These are phyloP conservation scores for Alsophila aescularia DNA, from an alignment of 2,888 invertebrate species.

Conservation along the genomic window DNA sequence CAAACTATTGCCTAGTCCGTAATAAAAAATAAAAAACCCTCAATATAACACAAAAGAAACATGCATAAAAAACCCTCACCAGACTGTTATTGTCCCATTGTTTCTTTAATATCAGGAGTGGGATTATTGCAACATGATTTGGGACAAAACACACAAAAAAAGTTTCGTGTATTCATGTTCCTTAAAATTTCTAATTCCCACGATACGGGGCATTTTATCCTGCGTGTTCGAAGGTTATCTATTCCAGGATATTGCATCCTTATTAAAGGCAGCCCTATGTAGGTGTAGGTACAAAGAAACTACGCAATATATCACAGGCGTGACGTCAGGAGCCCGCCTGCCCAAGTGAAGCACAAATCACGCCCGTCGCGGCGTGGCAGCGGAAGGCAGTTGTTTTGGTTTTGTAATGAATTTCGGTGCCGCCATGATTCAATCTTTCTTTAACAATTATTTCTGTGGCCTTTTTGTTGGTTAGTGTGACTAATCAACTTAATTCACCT, in stretches of 20 bases:
- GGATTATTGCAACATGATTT: too few relatives aligned
- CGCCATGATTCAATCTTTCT: slow-evolving; percentile 39
- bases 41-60: too few relatives aligned
- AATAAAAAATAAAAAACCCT: too few relatives aligned
- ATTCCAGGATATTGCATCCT: background rate
- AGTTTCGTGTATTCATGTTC: too few relatives aligned
- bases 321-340: slow-evolving; percentile 35
- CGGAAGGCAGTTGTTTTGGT: slow-evolving; percentile 39
- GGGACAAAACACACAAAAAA: too few relatives aligned
- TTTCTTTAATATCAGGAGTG: too few relatives aligned
- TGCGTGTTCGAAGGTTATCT: too few relatives aligned
- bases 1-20: too few relatives aligned
- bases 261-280: slow-evolving; percentile 8
- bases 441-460: slow-evolving; percentile 31
- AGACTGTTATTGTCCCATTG: too few relatives aligned
- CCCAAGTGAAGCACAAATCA: slow-evolving; percentile 36
- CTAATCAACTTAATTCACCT: slow-evolving; percentile 15
- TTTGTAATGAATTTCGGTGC: slow-evolving; percentile 38
- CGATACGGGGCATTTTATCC: background rate
- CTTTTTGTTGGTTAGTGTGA: slow-evolving; percentile 21
- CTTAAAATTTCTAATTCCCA: too few relatives aligned
- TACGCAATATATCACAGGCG: slow-evolving; percentile 33
- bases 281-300: slow-evolving; percentile 22
- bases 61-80: too few relatives aligned
- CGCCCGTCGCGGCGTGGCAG: slow-evolving; percentile 34